These are phyloP conservation scores for Zele albiditarsus DNA, from an alignment of 2,888 invertebrate species.

Conservation along the genomic window DNA sequence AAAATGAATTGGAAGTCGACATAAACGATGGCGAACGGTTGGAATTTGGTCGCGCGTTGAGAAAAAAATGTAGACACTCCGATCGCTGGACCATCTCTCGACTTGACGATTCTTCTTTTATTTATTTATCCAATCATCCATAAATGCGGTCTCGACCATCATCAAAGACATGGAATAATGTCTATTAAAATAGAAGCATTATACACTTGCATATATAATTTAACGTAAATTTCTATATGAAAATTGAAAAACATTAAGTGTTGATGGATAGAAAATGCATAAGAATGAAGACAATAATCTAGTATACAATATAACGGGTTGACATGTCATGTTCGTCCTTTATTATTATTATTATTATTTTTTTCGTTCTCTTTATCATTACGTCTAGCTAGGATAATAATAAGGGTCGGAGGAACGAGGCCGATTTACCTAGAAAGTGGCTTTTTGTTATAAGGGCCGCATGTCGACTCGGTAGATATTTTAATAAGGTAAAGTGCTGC, in stretches of 20 bases:
- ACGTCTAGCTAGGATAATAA: background rate
- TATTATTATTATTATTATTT: background rate
- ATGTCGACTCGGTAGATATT: constrained; percentile 64
- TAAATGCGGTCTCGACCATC: background rate
- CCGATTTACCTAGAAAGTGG: constrained; percentile 54
- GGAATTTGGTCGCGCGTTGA: constrained; percentile 38
- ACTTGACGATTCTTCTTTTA: background rate
- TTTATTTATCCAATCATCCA: background rate
- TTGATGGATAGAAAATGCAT: too few relatives aligned
- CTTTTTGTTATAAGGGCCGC: constrained; percentile 31
- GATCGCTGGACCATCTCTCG: background rate
- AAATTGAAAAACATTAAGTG: too few relatives aligned
- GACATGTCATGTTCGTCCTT: background rate
- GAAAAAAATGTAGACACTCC: constrained; percentile 23
- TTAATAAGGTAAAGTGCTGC: constrained; percentile 73
- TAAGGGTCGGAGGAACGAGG: constrained; percentile 35
- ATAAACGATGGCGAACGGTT: constrained; percentile 36
- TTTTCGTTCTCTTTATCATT: background rate
- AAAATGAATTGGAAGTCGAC: constrained; percentile 40
- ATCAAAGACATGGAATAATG: background rate
- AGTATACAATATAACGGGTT: background rate
- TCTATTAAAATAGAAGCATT: too few relatives aligned
- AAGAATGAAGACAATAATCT: too few relatives aligned
- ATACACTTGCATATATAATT: too few relatives aligned
- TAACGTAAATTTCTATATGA: too few relatives aligned